These are phyloP conservation scores for Sinotaia quadrata DNA, from an alignment of 2,888 invertebrate species.

Conservation along the genomic window DNA sequence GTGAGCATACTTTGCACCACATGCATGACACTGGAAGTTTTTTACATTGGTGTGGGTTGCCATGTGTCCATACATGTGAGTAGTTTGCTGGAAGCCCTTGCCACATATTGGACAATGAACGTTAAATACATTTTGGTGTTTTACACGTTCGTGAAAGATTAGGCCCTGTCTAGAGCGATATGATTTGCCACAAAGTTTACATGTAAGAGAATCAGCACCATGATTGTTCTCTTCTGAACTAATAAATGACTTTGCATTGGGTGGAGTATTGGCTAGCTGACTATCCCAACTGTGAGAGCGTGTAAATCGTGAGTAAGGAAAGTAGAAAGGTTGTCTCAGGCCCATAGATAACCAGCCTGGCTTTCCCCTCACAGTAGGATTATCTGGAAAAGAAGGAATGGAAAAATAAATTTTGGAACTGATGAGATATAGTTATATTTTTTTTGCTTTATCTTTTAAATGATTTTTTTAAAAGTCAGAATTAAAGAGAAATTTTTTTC, in stretches of 20 bases:
- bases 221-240: conserved; percentile 4
- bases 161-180: conserved; percentile 38
- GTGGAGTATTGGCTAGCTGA: background rate
- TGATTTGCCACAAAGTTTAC: conserved; percentile 34
- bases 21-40: conserved; percentile 32
- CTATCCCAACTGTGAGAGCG: conserved; percentile 26
- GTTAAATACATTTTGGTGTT: conserved; percentile 36
- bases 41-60: conserved; percentile 36
- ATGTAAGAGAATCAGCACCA: conserved; percentile 4
- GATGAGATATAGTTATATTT: no score
- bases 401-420: background rate
- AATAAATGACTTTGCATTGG: background rate
- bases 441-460: no score
- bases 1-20: conserved; percentile 37
- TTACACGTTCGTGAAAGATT: conserved; percentile 34
- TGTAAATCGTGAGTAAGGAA: conserved; percentile 22
- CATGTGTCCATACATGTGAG: conserved; percentile 39
- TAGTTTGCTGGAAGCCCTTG: conserved; percentile 40
- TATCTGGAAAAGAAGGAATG: conserved; percentile 33
- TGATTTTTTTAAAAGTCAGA: background rate
- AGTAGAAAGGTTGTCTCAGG: conserved; percentile 25
- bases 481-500: no score
- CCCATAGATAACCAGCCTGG: conserved; percentile 24
- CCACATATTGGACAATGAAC: conserved; percentile 38
- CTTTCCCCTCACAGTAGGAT: conserved; percentile 20